Conservation (phyloP, 2,888 invertebrate species). For the Gymnoscelis rufifasciata region DNA sequence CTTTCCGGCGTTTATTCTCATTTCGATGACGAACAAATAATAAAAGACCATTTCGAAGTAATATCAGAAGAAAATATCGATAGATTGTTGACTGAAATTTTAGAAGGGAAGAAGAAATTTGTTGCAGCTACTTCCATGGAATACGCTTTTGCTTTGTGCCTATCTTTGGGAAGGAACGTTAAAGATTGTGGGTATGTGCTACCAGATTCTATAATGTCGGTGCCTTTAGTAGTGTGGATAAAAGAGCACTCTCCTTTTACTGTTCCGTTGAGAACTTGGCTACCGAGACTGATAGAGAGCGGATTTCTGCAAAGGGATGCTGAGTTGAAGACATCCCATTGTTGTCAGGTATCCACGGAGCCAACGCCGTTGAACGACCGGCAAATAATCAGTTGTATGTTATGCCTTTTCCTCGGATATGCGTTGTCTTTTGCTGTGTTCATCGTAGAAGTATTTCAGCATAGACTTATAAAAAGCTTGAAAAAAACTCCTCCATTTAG, state of each 20-base stretch:
- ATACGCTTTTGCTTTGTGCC: slow-evolving; percentile 53
- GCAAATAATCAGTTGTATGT: slow-evolving; percentile 50
- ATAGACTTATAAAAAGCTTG: slow-evolving; percentile 31
- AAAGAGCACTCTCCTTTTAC: slow-evolving; percentile 50
- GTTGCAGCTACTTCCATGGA: slow-evolving; percentile 56
- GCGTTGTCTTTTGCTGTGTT: slow-evolving; percentile 42
- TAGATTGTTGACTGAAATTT: slow-evolving; percentile 43
- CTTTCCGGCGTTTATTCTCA: slow-evolving; percentile 48
- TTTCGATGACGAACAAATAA: slow-evolving; percentile 55
- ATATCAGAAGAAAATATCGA: slow-evolving; percentile 52
- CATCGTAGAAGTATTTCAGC: slow-evolving; percentile 41
- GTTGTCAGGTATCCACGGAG: slow-evolving; percentile 35
- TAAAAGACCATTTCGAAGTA: slow-evolving; percentile 45
- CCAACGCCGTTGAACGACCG: slow-evolving; percentile 47
- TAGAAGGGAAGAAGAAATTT: slow-evolving; percentile 47
- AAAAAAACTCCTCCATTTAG: slow-evolving; percentile 26
- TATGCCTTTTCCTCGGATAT: slow-evolving; percentile 48
- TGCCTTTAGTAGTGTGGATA: slow-evolving; percentile 60
- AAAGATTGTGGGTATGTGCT: slow-evolving; percentile 56
- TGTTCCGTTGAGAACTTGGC: slow-evolving; percentile 42
- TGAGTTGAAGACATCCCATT: slow-evolving; percentile 32
- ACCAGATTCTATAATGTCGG: slow-evolving; percentile 55
- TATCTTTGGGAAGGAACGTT: slow-evolving; percentile 47
- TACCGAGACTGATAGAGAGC: slow-evolving; percentile 53
- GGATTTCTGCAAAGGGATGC: slow-evolving; percentile 49